Evolutionary conservation across 2,797 vertebrate genomes (phyloP).

Genomic region (Chromis chromis): DNA sequence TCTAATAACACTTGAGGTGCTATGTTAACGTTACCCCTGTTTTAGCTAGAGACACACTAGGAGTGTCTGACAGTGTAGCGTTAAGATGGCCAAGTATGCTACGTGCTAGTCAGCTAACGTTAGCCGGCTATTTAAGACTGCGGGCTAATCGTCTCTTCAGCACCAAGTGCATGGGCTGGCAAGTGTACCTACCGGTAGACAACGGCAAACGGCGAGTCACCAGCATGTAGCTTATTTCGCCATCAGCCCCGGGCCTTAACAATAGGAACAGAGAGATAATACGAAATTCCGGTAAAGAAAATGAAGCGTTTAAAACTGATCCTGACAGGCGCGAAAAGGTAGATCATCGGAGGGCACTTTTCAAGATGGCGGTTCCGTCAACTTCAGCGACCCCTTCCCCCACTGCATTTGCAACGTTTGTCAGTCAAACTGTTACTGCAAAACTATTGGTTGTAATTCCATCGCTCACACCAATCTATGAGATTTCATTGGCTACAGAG

Average conservation of each 20-base stretch:
- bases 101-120: constrained; percentile 60
- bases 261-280: constrained; percentile 46
- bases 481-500: constrained; percentile 48
- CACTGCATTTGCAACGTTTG: constrained; percentile 71
- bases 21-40: neutral
- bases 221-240: constrained; percentile 77
- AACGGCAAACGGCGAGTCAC: constrained; percentile 71
- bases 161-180: constrained; percentile 66
- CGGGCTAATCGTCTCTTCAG: constrained; percentile 73
- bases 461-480: constrained; percentile 37
- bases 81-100: constrained; percentile 62
- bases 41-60: constrained; percentile 5
- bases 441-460: constrained; percentile 70
- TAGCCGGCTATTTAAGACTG: constrained; percentile 70
- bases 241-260: constrained; percentile 57
- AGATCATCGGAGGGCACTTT: constrained; percentile 82
- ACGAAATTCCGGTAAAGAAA: constrained; percentile 39
- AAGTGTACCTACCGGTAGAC: constrained; percentile 82
- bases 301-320: constrained; percentile 80
- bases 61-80: constrained; percentile 37
- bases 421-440: constrained; percentile 64
- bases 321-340: constrained; percentile 85
- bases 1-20: neutral
- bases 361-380: constrained; percentile 88
- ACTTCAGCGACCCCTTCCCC: constrained; percentile 85